Percentiles rank a stretch among this genome's conserved stretches.
Evolutionary conservation across 2,113 vertebrate species (phyloP).

Genomic region (Empidonax traillii): DNA sequence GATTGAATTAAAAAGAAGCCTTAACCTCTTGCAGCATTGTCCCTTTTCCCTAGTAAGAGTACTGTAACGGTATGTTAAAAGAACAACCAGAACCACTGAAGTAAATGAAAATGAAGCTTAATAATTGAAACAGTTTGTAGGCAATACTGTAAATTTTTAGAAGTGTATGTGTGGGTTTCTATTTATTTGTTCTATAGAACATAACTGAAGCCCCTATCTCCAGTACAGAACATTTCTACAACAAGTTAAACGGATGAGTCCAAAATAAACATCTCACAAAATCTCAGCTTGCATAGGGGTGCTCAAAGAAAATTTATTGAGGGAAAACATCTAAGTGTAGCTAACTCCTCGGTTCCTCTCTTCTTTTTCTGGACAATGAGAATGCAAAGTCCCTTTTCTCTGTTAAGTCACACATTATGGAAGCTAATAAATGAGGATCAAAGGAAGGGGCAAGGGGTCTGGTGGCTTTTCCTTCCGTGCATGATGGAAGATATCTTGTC

Average conservation of each 20-base stretch:
- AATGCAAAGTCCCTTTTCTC: neutral
- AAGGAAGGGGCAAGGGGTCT: neutral
- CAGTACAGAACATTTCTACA: neutral
- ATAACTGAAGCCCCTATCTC: neutral
- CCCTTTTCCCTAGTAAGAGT: neutral
- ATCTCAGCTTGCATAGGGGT: neutral
- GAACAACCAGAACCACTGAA: neutral
- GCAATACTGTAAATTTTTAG: neutral
- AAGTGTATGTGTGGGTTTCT: neutral
- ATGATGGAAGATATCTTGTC: neutral
- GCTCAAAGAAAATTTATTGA: neutral
- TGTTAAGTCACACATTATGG: neutral
- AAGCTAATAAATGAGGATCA: neutral
- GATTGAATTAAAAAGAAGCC: neutral
- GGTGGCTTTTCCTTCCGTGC: neutral
- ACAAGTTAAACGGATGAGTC: neutral
- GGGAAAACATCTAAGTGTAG: neutral
- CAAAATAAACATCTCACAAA: neutral
- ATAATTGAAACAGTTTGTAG: neutral
- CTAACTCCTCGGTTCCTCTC: neutral
- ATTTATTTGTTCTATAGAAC: neutral
- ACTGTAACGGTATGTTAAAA: neutral
- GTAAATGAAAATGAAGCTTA: neutral
- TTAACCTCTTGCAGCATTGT: neutral
- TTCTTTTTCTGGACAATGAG: neutral